These are phyloP conservation scores for Oscheius sp. DNA, from an alignment of 2,888 invertebrate species.

Conservation along the genomic window DNA sequence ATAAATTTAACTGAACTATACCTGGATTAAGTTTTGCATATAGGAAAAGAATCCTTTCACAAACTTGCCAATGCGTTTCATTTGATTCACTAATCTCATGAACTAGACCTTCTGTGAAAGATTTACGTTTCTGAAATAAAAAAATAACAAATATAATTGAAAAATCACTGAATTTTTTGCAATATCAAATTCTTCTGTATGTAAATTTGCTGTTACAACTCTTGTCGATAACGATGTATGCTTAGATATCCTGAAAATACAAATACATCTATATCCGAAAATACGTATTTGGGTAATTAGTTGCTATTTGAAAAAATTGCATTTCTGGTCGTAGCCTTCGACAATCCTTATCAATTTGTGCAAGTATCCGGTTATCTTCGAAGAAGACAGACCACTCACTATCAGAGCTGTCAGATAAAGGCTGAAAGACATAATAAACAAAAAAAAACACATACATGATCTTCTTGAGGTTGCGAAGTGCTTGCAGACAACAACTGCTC, in stretches of 20 bases:
- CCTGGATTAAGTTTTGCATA: constrained; percentile 98
- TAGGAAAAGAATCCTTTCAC: constrained; percentile 90
- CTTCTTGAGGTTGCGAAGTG: constrained; percentile 44
- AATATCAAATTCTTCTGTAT: constrained; percentile 21
- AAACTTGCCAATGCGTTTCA: constrained; percentile 71
- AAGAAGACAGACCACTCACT: constrained; percentile 96
- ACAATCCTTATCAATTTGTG: constrained; percentile 88
- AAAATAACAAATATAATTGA: not conserved
- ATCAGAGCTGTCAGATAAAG: constrained; percentile 90
- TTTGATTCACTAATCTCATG: not conserved
- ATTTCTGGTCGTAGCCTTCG: constrained; percentile 87
- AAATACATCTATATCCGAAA: not conserved
- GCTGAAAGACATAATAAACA: constrained; percentile 76
- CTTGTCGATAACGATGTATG: constrained; percentile 3
- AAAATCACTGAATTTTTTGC: not conserved
- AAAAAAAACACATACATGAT: constrained; percentile 54
- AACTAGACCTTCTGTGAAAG: not conserved
- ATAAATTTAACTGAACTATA: constrained; percentile 78
- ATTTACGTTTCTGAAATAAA: not conserved
- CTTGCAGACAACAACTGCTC: constrained; percentile 55
- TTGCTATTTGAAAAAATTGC: constrained; percentile 94
- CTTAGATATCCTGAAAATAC: constrained; percentile 1
- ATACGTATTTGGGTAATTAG: constrained; percentile 80
- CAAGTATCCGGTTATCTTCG: constrained; percentile 93
- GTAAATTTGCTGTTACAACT: constrained; percentile 16